phyloP scores from a whole-genome alignment of 2,888 invertebrate species.

The Ectemnius lituratus region DNA sequence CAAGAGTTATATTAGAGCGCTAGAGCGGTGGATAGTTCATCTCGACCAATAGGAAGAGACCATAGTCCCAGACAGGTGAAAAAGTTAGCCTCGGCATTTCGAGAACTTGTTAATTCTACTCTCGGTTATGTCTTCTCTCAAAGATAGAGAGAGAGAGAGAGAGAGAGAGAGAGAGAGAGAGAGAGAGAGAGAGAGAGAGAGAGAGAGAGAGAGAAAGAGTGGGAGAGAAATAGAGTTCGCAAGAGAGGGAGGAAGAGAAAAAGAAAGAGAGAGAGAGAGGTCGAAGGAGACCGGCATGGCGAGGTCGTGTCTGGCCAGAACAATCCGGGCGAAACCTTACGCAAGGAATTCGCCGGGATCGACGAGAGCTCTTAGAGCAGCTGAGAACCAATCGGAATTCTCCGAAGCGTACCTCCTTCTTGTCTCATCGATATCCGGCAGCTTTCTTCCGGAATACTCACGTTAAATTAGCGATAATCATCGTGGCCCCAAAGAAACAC shows the following conservation, averaged over 20 bases:
- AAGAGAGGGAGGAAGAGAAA: no score
- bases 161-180: no score
- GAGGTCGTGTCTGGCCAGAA: slow-evolving; percentile 42
- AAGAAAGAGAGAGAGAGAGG: slow-evolving; percentile 17
- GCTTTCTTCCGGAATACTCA: slow-evolving; percentile 62
- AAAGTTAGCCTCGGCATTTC: background rate
- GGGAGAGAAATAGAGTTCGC: no score
- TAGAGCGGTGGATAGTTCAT: slow-evolving; percentile 7
- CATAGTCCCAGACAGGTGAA: background rate
- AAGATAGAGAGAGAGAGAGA: no score
- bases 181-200: background rate
- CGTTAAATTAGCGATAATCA: slow-evolving; percentile 74
- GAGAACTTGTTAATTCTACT: slow-evolving; percentile 26
- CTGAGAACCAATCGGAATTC: slow-evolving; percentile 41
- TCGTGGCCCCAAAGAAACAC: slow-evolving; percentile 74
- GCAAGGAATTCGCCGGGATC: slow-evolving; percentile 65
- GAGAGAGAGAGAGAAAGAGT: slow-evolving; percentile 16
- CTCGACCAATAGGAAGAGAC: background rate
- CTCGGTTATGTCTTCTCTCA: background rate
- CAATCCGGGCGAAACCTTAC: slow-evolving; percentile 43
- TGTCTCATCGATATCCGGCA: no score
- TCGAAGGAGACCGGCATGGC: slow-evolving; percentile 65
- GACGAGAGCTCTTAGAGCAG: slow-evolving; percentile 63
- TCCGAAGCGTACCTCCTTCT: no score
- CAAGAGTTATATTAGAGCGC: no score